Conservation (phyloP, 2,113 vertebrate genomes). For the Corydoras sp. region DNA sequence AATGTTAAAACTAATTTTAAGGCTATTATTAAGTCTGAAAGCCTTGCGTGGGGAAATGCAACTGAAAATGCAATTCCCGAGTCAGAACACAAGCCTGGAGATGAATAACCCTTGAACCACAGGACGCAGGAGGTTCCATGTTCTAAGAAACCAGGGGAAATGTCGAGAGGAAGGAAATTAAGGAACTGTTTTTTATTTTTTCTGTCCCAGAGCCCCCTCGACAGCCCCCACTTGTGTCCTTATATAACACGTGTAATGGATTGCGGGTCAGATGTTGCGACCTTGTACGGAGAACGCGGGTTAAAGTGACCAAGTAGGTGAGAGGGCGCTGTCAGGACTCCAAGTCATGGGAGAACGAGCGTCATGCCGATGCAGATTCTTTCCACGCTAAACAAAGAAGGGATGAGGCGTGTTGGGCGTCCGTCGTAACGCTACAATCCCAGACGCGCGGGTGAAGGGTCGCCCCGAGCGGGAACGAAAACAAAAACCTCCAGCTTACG, state of each 20-base stretch:
- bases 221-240: not conserved
- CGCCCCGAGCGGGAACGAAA: not conserved
- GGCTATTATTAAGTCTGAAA: too few species aligned
- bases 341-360: slow-evolving; percentile 44
- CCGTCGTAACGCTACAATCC: not conserved
- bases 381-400: slow-evolving; percentile 48
- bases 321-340: slow-evolving; percentile 47
- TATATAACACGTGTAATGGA: too few species aligned
- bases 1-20: too few species aligned
- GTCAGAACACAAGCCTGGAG: not conserved
- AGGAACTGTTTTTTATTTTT: not conserved
- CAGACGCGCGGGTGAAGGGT: not conserved
- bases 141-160: slow-evolving; percentile 14
- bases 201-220: slow-evolving; percentile 28
- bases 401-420: slow-evolving; percentile 21
- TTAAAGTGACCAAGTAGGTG: slow-evolving; percentile 44
- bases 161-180: slow-evolving; percentile 30
- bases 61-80: not conserved
- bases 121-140: not conserved
- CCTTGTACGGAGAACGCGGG: not conserved
- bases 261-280: too few species aligned
- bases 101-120: not conserved
- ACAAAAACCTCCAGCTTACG: not conserved
- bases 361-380: slow-evolving; percentile 38
- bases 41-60: not conserved